A percentile compares a stretch with the other conserved stretches of the same genome.
Evolutionary conservation across 2,113 vertebrate species (phyloP).

Genomic region (Hydropotes inermis): DNA sequence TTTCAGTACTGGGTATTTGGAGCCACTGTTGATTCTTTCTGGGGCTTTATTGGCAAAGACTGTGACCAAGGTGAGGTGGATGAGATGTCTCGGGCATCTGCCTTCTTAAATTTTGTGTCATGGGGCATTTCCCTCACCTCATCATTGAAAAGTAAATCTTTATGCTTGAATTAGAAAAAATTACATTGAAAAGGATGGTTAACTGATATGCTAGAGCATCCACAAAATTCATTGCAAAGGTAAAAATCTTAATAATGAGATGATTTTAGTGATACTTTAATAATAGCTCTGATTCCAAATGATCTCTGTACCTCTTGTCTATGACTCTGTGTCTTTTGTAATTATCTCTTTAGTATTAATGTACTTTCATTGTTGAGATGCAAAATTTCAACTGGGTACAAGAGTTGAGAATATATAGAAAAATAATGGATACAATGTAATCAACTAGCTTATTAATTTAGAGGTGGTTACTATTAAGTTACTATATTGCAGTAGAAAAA

Average conservation of each 20-base stretch:
- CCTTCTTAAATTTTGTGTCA: background rate
- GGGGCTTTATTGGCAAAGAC: no score
- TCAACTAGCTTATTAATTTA: slow-evolving; percentile 15
- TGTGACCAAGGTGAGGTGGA: background rate
- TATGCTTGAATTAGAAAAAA: background rate
- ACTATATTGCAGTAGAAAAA: background rate
- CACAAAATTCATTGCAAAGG: slow-evolving; percentile 13
- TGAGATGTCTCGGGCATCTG: background rate
- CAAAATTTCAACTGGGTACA: background rate
- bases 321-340: background rate
- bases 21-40: background rate
- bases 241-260: background rate
- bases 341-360: background rate
- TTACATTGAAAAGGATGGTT: background rate
- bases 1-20: background rate
- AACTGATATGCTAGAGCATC: background rate
- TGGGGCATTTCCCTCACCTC: background rate
- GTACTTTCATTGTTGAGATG: background rate
- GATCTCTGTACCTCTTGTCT: background rate
- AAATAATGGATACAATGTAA: slow-evolving; percentile 3
- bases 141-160: background rate
- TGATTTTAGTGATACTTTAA: background rate
- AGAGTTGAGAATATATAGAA: background rate
- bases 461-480: slow-evolving; percentile 32
- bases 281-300: background rate